phyloP scores from a whole-genome alignment of 2,888 invertebrate genomes.

The Cerastoderma edule region DNA sequence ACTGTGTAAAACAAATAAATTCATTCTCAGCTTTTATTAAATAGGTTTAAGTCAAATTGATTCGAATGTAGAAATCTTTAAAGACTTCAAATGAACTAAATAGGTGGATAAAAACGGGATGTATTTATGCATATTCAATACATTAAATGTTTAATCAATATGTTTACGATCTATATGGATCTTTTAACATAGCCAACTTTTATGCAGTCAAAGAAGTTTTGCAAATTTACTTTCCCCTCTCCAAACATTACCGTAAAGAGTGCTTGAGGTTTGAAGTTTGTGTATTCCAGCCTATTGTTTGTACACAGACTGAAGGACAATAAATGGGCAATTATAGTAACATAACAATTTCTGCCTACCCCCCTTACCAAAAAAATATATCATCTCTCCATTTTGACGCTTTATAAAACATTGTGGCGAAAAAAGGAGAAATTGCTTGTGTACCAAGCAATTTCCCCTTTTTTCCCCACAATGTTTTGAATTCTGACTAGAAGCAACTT shows the following conservation, averaged over 20 bases:
- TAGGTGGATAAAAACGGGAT: neutral
- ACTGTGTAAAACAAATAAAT: too few species aligned
- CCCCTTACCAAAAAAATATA: too few species aligned
- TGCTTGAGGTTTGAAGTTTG: conserved; percentile 4
- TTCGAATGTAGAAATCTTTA: too few species aligned
- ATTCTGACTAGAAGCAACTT: too few species aligned
- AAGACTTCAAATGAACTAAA: too few species aligned
- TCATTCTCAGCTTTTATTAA: too few species aligned
- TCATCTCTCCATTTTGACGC: too few species aligned
- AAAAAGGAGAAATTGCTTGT: too few species aligned
- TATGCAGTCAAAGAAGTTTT: conserved; percentile 8
- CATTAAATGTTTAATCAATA: conserved; percentile 4
- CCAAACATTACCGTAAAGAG: neutral
- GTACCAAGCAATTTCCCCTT: too few species aligned
- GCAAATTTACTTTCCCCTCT: neutral
- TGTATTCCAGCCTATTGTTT: conserved; percentile 35
- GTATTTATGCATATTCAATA: conserved; percentile 10
- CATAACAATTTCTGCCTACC: conserved; percentile 18
- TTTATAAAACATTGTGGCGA: too few species aligned
- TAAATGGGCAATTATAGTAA: conserved; percentile 40
- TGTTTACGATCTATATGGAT: neutral
- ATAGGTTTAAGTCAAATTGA: too few species aligned
- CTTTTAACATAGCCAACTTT: neutral
- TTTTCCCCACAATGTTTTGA: too few species aligned
- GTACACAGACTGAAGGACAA: conserved; percentile 28